Base-by-base conservation (phyloP, 2,113 vertebrate genomes). In the Callipepla squamata region DNA sequence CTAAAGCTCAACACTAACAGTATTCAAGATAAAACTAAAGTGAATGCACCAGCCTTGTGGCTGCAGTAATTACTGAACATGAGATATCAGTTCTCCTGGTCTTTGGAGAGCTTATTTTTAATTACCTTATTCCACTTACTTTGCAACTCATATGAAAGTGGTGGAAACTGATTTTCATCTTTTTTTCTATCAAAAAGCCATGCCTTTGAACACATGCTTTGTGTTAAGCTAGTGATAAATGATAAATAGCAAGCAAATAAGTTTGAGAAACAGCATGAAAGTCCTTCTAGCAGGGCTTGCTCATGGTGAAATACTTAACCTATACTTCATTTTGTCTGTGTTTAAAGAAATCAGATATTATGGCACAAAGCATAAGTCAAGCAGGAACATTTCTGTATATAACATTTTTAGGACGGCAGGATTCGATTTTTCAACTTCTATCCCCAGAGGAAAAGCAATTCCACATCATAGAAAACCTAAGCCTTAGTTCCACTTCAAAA, bases 21-120 rank as follows among this genome's bases (percentile, higher is more conserved):
- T 89, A 85, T 40, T 77, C 45, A 86, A 48, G 74, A 75, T 95
- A 93, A 96, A 97, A 94, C 76, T 89, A 85, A 59, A 48, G 53
- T 63, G 65, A 92, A 89, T 34, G 48, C 61, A 68, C 11, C 55
- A 77, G 51, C 23, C 78, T 84, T 55, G 25, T 25, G 44, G 77
- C 80, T 1, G 2, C 62, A 36, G 74, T 36, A 40, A 48, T 23
- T 4, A 5, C 50, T 91, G 59, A 75, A 44, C 51, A 58, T 13
- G 9, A 34, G n/a, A 70, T 51, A 58, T 42, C 66, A 92, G n/a
- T 47, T 89, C 47, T 87, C 47, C 59, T 68, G 44, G 45, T 83
- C 72, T 62, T 65, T 61, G 34, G 28, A 75, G 26, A 93, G 13
- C 5, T 87, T 16, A 25, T 74, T 89, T 94, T 84, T 77, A 86